Evolutionary conservation across 2,113 vertebrate species (phyloP), one percentile per base, ranked within the genome.

Genomic region (Tragelaphus strepsiceros): DNA sequence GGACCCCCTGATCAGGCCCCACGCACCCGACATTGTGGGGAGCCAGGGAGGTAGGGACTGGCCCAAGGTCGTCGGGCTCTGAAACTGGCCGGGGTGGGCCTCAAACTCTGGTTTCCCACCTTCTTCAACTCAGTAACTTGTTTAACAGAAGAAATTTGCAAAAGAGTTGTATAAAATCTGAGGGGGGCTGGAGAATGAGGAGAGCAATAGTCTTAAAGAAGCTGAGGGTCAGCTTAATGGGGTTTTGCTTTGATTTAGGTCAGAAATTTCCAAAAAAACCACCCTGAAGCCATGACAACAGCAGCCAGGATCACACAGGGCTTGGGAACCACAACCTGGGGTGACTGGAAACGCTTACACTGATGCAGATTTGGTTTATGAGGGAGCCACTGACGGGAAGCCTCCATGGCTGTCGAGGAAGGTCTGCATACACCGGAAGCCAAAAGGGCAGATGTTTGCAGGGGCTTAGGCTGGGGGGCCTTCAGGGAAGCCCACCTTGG

Each of bases 291-390:
- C 39, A 61, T n/a, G 19, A 51, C 16, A 22, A 43, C 3, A 21
- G 30, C 19, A 46, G 35, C 61, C 43, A 30, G 35, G 56, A 16
- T 80, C 39, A 35, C 7, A 4, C 9, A 11, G 53, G 67, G 21
- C 87, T 32, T 24, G 17, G 39, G 39, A 58, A 28, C 21, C 71
- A 26, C 11, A 49, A 43, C 0, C 13, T 2, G 0, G 58, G 46
- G n/a, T 12, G 35, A 64, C 13, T 2, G 4, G 71, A n/a, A 43
- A 56, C 62, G 19, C 54, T 32, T 28, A 0, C 1, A 0, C 0
- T 14, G 39, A 82, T 1, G 13, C 30, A 11, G 4, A 8, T 46
- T 10, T 15, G 15, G 67, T 30, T n/a, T 19, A 22, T 7, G 30
- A n/a, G 51, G 51, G 16, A 54, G 85, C 71, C 15, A 14, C 77